A percentile compares a stretch with the other conserved stretches of the same genome.
Conservation (phyloP, 2,797 vertebrate genomes). For the Aulostomus chinensis region DNA sequence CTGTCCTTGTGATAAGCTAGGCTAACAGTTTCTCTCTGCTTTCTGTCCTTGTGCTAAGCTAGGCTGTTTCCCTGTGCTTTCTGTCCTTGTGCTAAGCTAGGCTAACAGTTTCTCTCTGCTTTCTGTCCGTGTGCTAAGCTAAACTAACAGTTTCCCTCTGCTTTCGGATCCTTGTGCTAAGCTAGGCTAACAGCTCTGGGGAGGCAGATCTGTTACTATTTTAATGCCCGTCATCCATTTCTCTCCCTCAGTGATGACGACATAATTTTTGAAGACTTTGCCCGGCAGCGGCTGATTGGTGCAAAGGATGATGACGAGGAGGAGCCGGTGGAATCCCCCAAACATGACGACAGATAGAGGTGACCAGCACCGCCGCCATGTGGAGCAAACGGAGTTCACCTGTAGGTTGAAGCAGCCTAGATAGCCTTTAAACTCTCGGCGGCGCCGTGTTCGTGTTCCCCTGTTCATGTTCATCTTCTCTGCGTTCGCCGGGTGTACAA, state of each 20-base stretch:
- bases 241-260: slow-evolving; percentile 86
- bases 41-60: too few relatives aligned
- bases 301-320: slow-evolving; percentile 92
- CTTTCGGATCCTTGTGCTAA: too few relatives aligned
- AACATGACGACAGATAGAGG: slow-evolving; percentile 88
- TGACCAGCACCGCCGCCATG: slow-evolving; percentile 6
- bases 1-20: background rate
- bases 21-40: too few relatives aligned
- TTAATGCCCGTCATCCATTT: too few relatives aligned
- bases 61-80: too few relatives aligned
- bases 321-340: slow-evolving; percentile 84
- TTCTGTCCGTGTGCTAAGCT: background rate
- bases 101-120: background rate
- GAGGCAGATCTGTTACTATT: too few relatives aligned
- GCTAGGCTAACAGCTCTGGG: background rate
- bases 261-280: slow-evolving; percentile 97
- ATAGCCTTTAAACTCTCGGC: slow-evolving; percentile 71
- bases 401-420: slow-evolving; percentile 55
- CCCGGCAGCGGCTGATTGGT: slow-evolving; percentile 91
- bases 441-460: slow-evolving; percentile 70
- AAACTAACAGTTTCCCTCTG: background rate
- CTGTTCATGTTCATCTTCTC: slow-evolving; percentile 71
- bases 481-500: slow-evolving; percentile 50
- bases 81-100: background rate
- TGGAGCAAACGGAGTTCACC: slow-evolving; percentile 68